These are phyloP conservation scores for Notiomystis cincta DNA, from an alignment of 2,113 vertebrate species.

Conservation along the genomic window DNA sequence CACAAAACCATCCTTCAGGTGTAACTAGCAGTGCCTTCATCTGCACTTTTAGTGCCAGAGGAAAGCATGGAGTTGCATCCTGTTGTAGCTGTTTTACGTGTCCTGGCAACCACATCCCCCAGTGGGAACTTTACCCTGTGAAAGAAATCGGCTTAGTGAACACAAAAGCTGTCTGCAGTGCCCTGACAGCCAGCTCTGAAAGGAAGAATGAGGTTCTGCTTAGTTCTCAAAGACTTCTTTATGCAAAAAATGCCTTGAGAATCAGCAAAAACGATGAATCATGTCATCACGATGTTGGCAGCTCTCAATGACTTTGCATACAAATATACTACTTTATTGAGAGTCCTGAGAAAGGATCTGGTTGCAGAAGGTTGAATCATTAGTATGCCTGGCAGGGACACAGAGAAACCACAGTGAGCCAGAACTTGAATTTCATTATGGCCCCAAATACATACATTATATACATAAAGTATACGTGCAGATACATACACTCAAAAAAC, in stretches of 20 bases:
- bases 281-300: conserved; percentile 67
- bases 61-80: not conserved
- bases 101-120: conserved; percentile 70
- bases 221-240: conserved; percentile 69
- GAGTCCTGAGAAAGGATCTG: conserved; percentile 58
- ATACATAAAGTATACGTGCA: not conserved
- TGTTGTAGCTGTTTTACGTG: conserved; percentile 30
- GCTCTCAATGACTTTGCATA: conserved; percentile 64
- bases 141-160: conserved; percentile 68
- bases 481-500: not conserved
- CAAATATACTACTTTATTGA: conserved; percentile 64
- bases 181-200: conserved; percentile 61
- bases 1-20: not conserved
- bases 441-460: not conserved
- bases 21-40: not conserved
- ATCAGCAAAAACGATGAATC: conserved; percentile 68
- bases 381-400: conserved; percentile 62
- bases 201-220: conserved; percentile 59
- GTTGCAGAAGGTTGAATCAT: conserved; percentile 48
- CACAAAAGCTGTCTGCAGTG: conserved; percentile 63
- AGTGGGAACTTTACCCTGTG: conserved; percentile 61
- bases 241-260: conserved; percentile 67
- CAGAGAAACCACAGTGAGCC: conserved; percentile 17
- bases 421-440: not conserved
- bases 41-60: not conserved